Conservation (phyloP, 2,888 invertebrate species). For the Protonemura montana region DNA sequence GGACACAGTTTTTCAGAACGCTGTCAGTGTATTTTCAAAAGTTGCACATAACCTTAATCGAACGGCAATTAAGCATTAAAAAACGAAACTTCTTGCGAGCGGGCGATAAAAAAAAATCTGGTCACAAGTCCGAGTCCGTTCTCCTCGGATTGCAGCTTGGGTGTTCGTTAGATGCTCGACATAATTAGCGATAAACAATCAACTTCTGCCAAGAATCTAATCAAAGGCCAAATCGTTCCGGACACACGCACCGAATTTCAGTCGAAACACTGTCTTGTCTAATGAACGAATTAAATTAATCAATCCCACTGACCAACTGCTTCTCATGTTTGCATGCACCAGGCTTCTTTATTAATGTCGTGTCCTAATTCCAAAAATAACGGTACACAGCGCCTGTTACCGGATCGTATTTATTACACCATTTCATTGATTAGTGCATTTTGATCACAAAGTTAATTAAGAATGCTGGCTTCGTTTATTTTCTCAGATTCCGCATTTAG, state of each 20-base stretch:
- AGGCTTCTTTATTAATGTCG: background rate
- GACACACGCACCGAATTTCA: background rate
- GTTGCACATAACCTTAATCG: background rate
- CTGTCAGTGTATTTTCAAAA: too few species aligned
- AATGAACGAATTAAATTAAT: background rate
- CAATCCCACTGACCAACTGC: background rate
- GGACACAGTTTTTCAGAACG: too few species aligned
- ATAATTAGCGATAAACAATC: conserved; percentile 5
- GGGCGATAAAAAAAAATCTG: background rate
- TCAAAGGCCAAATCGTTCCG: background rate
- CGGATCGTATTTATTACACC: background rate
- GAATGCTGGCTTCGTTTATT: background rate
- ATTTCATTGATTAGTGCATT: background rate
- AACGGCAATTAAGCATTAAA: background rate
- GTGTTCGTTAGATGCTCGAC: background rate
- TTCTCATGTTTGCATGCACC: background rate
- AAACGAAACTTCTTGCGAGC: background rate
- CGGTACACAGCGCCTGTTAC: background rate
- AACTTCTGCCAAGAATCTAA: background rate
- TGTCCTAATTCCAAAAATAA: background rate
- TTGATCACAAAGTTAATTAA: background rate
- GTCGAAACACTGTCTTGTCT: background rate
- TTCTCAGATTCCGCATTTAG: background rate
- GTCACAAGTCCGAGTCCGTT: background rate
- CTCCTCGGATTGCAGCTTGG: background rate